A percentile compares a stretch with the other conserved stretches of the same genome.
Evolutionary conservation across 1,140 invertebrate genomes (phyloP).

Genomic region (Cotesia typhae): DNA sequence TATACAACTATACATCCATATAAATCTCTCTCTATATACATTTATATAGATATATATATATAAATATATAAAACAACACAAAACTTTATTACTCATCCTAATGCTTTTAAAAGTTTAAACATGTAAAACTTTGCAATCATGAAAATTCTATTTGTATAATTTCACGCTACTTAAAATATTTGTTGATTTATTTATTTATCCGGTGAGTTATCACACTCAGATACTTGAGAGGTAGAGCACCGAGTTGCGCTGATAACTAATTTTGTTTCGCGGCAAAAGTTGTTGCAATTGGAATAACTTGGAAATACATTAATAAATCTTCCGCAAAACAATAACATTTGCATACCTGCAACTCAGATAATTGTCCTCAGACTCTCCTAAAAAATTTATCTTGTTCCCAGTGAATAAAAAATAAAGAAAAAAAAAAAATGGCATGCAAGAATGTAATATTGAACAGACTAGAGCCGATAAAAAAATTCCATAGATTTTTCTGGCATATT

Average conservation of each 20-base stretch:
- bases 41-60: no score
- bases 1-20: no score
- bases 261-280: no score
- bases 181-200: slow-evolving; percentile 8
- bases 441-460: neutral
- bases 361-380: no score
- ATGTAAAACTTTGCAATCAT: slow-evolving; percentile 36
- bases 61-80: neutral
- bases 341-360: no score
- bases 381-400: no score
- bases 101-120: slow-evolving; percentile 32
- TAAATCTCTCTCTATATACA: no score
- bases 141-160: slow-evolving; percentile 28
- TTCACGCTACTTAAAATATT: neutral
- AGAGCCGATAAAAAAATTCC: neutral
- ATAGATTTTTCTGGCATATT: neutral
- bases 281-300: no score
- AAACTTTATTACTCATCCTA: no score
- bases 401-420: neutral
- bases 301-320: no score
- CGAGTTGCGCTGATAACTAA: neutral
- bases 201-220: neutral
- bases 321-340: no score
- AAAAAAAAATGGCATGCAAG: no score
- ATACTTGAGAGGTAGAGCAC: neutral